Evolutionary conservation across 2,113 vertebrate species (phyloP), one percentile per base, ranked within the genome.

Genomic region (Poeciliopsis retropinna): DNA sequence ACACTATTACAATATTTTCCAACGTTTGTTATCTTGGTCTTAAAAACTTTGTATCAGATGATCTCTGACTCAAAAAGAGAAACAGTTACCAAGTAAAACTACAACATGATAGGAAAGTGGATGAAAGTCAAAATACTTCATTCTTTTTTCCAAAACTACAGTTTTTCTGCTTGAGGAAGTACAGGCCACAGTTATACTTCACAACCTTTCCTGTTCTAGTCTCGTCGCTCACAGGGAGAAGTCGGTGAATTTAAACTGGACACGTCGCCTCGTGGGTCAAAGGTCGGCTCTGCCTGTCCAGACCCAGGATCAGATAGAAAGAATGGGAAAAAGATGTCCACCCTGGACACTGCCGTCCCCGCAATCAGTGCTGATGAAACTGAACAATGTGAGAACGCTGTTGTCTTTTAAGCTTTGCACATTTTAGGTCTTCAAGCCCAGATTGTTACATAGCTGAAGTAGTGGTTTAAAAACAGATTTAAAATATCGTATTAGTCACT

Each of bases 351-450:
- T 6, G 22, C 3, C 15, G 64, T 13, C 7, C 19, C 4, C 1
- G 25, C 6, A 4, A 63, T 72, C 57, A 5, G 41, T 1, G 3
- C 44, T n/a, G 54, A 70, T 65, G 70, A 72, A 11, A 15, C 1
- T n/a, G 6, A 61, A 27, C 34, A 11, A 11, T 76, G 80, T 89
- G 83, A 78, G 51, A 75, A 71, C 27, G 60, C 27, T 14, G 10
- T 10, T 11, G 9, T 19, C 6, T 10, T 17, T 60, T 12, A 1
- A 77, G 4, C 11, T 67, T 9, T 25, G 19, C 57, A 57, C 5
- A 0, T 25, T 30, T 71, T 8, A 71, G 30, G 47, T 47, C 57
- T 61, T 12, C 32, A 62, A 1, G 19, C 17, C 5, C 25, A 22
- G 1, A 25, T 54, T 9, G 10, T 29, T 54, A 30, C 60, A 60